Percentiles rank a stretch among this genome's conserved stretches.
These are phyloP conservation scores for Catharus ustulatus DNA, from an alignment of 2,797 vertebrate species.

Conservation along the genomic window DNA sequence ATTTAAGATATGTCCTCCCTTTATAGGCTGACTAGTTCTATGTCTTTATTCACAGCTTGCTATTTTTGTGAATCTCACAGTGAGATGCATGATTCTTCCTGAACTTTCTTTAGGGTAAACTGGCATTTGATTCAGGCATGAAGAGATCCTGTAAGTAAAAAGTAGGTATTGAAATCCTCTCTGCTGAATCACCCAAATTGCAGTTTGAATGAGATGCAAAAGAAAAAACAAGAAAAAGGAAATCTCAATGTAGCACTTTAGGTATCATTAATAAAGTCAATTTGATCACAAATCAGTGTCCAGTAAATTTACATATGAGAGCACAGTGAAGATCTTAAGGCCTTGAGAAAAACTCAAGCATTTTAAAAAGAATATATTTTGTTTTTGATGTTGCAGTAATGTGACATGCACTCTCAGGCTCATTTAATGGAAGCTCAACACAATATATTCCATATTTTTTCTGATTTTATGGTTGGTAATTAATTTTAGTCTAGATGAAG, in stretches of 20 bases:
- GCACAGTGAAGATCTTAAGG: background rate
- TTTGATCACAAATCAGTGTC: background rate
- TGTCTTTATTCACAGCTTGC: background rate
- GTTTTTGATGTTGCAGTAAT: background rate
- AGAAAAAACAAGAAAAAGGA: background rate
- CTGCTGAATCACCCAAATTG: background rate
- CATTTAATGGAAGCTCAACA: background rate
- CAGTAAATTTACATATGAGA: background rate
- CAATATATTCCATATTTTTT: background rate
- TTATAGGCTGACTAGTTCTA: background rate
- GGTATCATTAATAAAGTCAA: background rate
- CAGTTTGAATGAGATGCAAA: background rate
- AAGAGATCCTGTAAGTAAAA: background rate
- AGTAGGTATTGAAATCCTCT: background rate
- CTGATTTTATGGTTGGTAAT: background rate
- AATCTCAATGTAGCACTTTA: background rate
- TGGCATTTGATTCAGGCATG: background rate
- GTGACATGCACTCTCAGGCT: background rate
- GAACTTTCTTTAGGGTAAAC: background rate
- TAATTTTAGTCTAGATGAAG: background rate
- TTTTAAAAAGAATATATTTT: background rate
- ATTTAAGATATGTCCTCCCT: background rate
- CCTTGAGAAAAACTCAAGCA: background rate
- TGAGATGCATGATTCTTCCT: background rate
- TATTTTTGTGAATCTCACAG: background rate